Conservation (phyloP, 2,888 invertebrate species). For the Lissocephala sabroskyi region DNA sequence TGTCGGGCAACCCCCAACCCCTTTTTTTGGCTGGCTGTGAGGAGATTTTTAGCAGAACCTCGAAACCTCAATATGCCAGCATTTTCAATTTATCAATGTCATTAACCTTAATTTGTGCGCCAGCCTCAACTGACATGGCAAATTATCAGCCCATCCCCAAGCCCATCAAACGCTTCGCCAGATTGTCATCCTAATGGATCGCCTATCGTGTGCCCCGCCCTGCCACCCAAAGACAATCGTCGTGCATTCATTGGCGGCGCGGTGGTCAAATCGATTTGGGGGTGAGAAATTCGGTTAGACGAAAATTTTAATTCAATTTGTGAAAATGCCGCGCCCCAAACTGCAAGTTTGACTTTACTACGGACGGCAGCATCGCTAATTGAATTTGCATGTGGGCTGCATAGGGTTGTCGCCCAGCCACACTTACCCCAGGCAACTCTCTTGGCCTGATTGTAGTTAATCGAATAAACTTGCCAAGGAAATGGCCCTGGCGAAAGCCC, state of each 20-base stretch:
- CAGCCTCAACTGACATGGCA: not conserved
- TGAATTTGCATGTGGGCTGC: constrained; percentile 52
- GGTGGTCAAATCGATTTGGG: no score
- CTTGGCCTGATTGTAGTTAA: constrained; percentile 50
- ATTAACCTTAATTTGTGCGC: constrained; percentile 54
- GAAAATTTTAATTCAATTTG: constrained; percentile 19
- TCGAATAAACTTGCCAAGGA: constrained; percentile 59
- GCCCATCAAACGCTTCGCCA: constrained; percentile 6
- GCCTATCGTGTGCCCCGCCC: no score
- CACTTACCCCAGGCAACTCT: constrained; percentile 2
- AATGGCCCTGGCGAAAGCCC: constrained; percentile 50
- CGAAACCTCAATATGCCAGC: constrained; percentile 51
- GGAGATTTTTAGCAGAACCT: constrained; percentile 45
- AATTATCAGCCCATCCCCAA: no score
- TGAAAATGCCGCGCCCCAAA: constrained; percentile 5
- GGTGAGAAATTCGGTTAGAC: not conserved
- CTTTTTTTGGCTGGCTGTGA: not conserved
- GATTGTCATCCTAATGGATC: no score
- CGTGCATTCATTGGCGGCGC: constrained; percentile 4
- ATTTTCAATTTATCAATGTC: constrained; percentile 54
- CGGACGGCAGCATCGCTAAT: no score
- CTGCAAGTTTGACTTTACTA: constrained; percentile 7
- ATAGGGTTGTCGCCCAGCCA: not conserved
- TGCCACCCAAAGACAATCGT: constrained; percentile 8
- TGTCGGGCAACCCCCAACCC: not conserved